Percentiles rank a stretch among this genome's conserved stretches.
phyloP scores from a whole-genome alignment of 2,888 invertebrate species.

The Morinoia aosen region DNA sequence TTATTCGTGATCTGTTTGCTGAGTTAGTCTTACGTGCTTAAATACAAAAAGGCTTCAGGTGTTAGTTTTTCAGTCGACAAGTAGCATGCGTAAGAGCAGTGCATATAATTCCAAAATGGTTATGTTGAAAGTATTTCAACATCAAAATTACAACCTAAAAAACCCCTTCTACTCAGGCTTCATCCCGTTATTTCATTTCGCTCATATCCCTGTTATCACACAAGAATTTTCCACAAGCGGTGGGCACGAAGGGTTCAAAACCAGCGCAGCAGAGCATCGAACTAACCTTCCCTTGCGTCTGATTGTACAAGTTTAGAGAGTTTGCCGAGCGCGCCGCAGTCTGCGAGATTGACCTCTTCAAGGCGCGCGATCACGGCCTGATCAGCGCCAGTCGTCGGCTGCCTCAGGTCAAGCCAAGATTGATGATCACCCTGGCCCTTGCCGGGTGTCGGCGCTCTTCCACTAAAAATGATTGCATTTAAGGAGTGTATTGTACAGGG shows the following conservation, averaged over 20 bases:
- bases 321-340: not conserved
- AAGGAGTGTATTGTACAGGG: not conserved
- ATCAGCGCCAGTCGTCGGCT: not conserved
- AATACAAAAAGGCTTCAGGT: no score
- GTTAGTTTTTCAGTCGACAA: no score
- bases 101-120: no score
- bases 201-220: no score
- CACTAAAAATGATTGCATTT: not conserved
- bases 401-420: not conserved
- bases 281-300: not conserved
- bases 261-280: not conserved
- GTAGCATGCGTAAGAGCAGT: no score
- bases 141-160: no score
- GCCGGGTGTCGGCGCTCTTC: not conserved
- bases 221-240: no score
- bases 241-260: not conserved
- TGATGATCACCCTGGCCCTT: not conserved
- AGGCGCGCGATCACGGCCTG: not conserved
- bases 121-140: no score
- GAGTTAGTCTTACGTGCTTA: no score
- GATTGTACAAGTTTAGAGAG: slow-evolving; percentile 4
- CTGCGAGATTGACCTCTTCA: not conserved
- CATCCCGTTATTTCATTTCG: no score
- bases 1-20: no score
- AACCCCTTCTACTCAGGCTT: no score